phyloP scores from a whole-genome alignment of 2,113 vertebrate species.

The Callithrix jacchus region DNA sequence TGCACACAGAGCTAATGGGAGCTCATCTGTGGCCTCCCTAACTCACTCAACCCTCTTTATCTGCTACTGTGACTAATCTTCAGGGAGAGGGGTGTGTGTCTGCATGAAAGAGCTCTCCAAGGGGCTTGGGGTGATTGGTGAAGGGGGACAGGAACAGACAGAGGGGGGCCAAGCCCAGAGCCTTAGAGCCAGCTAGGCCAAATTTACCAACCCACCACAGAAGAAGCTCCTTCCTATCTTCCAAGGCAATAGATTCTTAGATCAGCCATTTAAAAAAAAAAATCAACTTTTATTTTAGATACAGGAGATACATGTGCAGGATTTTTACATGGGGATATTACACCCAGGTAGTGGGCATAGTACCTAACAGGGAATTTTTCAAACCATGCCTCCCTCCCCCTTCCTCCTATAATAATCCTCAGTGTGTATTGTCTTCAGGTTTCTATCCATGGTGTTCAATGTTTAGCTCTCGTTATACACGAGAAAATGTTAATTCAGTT shows the following conservation, averaged over 20 bases:
- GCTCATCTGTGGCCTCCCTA: constrained; percentile 77
- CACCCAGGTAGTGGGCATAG: no score
- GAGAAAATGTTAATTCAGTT: no score
- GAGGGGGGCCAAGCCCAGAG: not conserved
- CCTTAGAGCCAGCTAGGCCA: not conserved
- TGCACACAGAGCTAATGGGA: constrained; percentile 74
- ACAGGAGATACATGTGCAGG: no score
- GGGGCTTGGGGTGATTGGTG: not conserved
- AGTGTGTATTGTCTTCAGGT: no score
- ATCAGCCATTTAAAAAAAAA: not conserved
- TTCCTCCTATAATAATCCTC: no score
- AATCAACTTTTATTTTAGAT: no score
- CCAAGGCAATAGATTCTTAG: not conserved
- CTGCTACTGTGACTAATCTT: constrained; percentile 73
- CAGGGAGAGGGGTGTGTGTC: constrained; percentile 29
- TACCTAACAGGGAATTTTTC: no score
- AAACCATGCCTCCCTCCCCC: no score
- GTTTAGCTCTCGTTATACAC: no score
- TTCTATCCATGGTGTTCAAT: no score
- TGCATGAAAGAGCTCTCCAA: not conserved
- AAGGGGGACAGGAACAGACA: not conserved
- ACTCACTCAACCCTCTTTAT: constrained; percentile 79
- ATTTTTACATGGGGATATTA: no score
- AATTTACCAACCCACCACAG: not conserved
- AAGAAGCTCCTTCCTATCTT: not conserved